Percentiles rank a stretch among this genome's conserved stretches.
phyloP scores from a whole-genome alignment of 2,888 invertebrate genomes.

The Parthenolecanium corni region DNA sequence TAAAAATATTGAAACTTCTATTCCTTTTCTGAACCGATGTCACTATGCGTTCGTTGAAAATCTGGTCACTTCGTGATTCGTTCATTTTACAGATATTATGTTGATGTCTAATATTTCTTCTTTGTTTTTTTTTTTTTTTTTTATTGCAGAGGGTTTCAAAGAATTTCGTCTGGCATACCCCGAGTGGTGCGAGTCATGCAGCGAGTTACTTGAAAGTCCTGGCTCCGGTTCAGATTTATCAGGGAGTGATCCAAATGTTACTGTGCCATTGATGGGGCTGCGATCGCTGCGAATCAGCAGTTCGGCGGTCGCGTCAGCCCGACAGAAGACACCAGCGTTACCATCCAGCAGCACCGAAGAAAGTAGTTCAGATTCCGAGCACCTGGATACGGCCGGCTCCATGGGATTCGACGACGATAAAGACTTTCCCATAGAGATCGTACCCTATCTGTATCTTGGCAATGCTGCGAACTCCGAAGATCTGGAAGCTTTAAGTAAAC shows the following conservation, averaged over 20 bases:
- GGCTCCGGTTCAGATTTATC: constrained; percentile 42
- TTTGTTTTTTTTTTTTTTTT: neutral
- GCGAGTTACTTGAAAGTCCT: constrained; percentile 43
- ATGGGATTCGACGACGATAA: constrained; percentile 48
- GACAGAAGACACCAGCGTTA: constrained; percentile 26
- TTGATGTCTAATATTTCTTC: no score
- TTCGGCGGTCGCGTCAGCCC: constrained; percentile 11
- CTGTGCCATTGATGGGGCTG: constrained; percentile 52
- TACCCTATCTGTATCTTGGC: constrained; percentile 85
- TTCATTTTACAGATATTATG: no score
- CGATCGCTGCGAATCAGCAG: constrained; percentile 57
- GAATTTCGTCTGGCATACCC: constrained; percentile 75
- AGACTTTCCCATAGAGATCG: constrained; percentile 88
- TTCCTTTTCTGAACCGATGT: no score
- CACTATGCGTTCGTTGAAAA: no score
- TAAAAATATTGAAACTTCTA: no score
- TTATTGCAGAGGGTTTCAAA: constrained; percentile 64
- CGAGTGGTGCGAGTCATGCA: constrained; percentile 78
- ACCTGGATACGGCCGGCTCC: constrained; percentile 35
- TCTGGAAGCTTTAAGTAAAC: constrained; percentile 72
- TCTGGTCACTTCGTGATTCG: no score
- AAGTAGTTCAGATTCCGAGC: constrained; percentile 26
- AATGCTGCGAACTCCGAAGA: constrained; percentile 91
- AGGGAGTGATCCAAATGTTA: constrained; percentile 40
- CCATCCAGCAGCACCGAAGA: constrained; percentile 25